Evolutionary conservation across 2,888 invertebrate species (phyloP).

Genomic region (Cosmorhoe ocellata): DNA sequence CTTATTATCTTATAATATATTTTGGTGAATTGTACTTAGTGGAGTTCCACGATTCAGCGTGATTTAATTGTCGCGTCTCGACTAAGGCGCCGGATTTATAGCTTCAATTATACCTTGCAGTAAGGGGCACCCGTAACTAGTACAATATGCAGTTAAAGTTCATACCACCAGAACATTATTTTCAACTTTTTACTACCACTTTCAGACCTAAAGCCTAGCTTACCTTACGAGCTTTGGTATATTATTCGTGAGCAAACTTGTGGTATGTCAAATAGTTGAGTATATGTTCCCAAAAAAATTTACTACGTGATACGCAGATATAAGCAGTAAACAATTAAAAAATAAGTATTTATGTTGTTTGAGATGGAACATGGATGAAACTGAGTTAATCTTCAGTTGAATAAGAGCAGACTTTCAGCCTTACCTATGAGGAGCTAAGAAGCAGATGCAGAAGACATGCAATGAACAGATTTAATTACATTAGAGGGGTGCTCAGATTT

Average conservation of each 20-base stretch:
- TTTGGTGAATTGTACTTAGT: slow-evolving; percentile 60
- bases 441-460: slow-evolving; percentile 35
- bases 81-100: slow-evolving; percentile 67
- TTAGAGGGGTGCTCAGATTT: slow-evolving; percentile 50
- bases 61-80: slow-evolving; percentile 76
- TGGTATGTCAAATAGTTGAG: too few relatives aligned
- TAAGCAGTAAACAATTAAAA: too few relatives aligned
- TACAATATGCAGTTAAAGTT: background rate
- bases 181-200: background rate
- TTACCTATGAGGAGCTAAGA: slow-evolving; percentile 33
- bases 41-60: slow-evolving; percentile 64
- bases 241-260: too few relatives aligned
- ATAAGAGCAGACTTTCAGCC: slow-evolving; percentile 3
- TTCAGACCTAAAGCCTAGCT: too few relatives aligned
- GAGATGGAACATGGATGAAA: too few relatives aligned
- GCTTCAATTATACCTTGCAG: slow-evolving; percentile 63
- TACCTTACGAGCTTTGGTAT: too few relatives aligned
- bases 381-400: too few relatives aligned
- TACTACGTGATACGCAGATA: too few relatives aligned
- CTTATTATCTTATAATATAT: too few relatives aligned
- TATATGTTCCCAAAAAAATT: too few relatives aligned
- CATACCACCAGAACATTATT: background rate
- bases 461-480: slow-evolving; percentile 57
- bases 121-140: slow-evolving; percentile 12
- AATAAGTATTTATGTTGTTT: too few relatives aligned